Conservation (phyloP, 2,113 vertebrate species). For the Perccottus glenii region DNA sequence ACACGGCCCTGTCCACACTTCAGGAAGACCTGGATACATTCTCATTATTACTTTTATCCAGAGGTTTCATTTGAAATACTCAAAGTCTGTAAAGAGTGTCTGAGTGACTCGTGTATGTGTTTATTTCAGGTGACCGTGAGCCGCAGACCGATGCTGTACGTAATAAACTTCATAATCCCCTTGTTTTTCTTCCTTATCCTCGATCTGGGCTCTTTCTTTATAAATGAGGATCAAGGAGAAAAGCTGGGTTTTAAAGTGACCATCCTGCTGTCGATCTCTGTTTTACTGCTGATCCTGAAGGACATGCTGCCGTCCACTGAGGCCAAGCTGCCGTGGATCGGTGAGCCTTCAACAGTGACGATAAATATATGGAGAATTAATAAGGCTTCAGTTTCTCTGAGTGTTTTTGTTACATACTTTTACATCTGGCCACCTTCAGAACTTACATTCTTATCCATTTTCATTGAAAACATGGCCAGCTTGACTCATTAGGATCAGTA, state of each 20-base stretch:
- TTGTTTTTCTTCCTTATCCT: constrained; percentile 74
- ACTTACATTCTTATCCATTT: no score
- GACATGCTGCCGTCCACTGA: constrained; percentile 84
- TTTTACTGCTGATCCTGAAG: constrained; percentile 82
- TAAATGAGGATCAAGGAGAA: constrained; percentile 68
- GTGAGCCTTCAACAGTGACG: constrained; percentile 44
- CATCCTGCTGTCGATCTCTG: constrained; percentile 81
- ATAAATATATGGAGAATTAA: no score
- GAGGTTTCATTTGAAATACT: no score
- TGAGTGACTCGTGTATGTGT: neutral
- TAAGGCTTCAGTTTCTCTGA: no score
- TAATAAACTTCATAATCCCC: constrained; percentile 80
- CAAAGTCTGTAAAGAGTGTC: no score
- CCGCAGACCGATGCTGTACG: constrained; percentile 77
- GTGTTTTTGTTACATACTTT: no score
- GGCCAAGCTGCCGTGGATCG: constrained; percentile 72
- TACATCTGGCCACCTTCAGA: no score
- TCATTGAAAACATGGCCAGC: no score
- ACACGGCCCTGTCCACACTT: no score
- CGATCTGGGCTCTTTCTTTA: constrained; percentile 79
- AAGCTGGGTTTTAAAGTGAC: constrained; percentile 83
- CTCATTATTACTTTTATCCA: no score
- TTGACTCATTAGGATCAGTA: no score
- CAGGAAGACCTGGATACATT: no score
- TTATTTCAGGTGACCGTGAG: constrained; percentile 68